phyloP scores from a whole-genome alignment of 2,113 vertebrate species.

The Rhinichthys klamathensis region DNA sequence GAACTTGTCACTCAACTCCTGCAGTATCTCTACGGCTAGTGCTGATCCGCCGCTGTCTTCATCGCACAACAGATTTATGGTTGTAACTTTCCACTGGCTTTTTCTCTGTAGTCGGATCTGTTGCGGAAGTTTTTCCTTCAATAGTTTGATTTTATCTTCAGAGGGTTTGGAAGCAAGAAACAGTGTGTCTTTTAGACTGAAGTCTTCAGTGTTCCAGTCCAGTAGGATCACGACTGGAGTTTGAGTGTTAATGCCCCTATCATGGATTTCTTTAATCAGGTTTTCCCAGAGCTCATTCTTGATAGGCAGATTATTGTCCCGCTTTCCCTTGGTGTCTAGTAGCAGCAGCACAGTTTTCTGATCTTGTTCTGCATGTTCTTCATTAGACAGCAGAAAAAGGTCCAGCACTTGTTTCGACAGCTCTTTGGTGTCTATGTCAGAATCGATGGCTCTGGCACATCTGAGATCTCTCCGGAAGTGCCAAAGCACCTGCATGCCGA shows the following conservation, averaged over 20 bases:
- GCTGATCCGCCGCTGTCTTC: not conserved
- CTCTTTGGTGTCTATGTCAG: not conserved
- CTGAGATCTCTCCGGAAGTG: not conserved
- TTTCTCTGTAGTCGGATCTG: not conserved
- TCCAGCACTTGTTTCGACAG: not conserved
- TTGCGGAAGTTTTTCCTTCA: not conserved
- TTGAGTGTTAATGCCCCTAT: not conserved
- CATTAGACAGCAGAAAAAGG: not conserved
- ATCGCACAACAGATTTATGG: not conserved
- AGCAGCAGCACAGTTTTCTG: not conserved
- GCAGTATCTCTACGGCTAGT: not conserved
- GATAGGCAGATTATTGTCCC: not conserved
- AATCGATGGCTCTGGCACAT: not conserved
- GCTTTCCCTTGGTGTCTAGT: not conserved
- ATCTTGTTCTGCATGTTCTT: not conserved
- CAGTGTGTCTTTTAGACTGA: not conserved
- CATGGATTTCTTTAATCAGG: not conserved
- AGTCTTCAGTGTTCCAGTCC: not conserved
- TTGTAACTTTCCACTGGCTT: not conserved
- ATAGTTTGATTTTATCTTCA: not conserved
- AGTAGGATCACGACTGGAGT: not conserved
- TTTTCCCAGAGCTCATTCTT: not conserved
- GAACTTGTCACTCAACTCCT: not conserved
- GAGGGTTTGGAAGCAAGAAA: not conserved
- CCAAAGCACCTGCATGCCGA: not conserved